phyloP scores from a whole-genome alignment of 2,888 invertebrate species.

The Tipula confusa region DNA sequence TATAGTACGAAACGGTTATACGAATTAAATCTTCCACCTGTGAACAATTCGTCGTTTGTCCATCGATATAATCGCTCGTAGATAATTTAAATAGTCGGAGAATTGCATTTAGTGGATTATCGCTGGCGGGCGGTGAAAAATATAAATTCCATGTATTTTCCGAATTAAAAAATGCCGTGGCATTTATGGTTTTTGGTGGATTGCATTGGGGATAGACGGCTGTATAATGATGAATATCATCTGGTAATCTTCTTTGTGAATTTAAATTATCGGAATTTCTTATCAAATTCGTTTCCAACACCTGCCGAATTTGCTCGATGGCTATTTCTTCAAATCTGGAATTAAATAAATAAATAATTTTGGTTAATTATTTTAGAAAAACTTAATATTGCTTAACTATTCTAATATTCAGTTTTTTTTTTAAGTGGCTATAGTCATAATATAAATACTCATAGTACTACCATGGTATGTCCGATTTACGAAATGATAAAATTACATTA shows the following conservation, averaged over 20 bases:
- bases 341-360: constrained; percentile 3
- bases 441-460: no score
- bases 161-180: constrained; percentile 3
- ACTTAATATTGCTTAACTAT: no score
- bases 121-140: constrained; percentile 25
- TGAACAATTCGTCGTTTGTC: background rate
- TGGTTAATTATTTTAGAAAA: no score
- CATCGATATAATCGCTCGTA: background rate
- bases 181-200: constrained; percentile 4
- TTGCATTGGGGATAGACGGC: background rate
- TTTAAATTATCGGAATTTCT: background rate
- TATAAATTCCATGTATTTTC: constrained; percentile 27
- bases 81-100: background rate
- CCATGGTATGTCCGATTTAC: no score
- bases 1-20: constrained; percentile 21
- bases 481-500: no score
- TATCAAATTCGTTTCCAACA: background rate
- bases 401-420: no score
- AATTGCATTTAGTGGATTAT: background rate
- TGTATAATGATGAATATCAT: background rate
- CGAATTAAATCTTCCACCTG: constrained; percentile 28
- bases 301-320: background rate
- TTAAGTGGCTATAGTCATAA: no score
- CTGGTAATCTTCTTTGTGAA: background rate
- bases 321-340: background rate